phyloP scores from a whole-genome alignment of 2,113 vertebrate species.

The Hippocampus barbouri region DNA sequence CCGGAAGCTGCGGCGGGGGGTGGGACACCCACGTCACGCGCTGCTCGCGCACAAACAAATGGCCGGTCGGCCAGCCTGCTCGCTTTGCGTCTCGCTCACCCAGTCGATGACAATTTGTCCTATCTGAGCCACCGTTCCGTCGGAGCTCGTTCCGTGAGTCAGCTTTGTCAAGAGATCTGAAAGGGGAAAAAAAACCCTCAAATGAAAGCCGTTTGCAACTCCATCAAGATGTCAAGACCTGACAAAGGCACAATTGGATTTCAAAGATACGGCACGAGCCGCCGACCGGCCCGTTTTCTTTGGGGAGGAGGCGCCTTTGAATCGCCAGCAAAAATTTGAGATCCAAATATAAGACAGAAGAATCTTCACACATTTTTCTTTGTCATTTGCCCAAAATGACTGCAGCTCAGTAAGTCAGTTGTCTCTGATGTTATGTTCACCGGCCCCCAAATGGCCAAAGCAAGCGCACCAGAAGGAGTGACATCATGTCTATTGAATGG shows the following conservation, averaged over 20 bases:
- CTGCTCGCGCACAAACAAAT: background rate
- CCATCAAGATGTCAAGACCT: background rate
- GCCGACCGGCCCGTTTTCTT: too few species aligned
- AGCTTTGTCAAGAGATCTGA: conserved; percentile 81
- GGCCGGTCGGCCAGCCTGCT: background rate
- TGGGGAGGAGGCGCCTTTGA: too few species aligned
- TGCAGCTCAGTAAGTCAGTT: too few species aligned
- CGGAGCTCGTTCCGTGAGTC: conserved; percentile 81
- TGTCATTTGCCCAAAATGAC: too few species aligned
- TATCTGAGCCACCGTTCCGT: conserved; percentile 88
- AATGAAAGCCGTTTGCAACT: background rate
- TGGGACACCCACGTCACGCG: background rate
- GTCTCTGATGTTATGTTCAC: background rate
- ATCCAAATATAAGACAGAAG: too few species aligned
- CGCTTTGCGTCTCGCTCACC: conserved; percentile 70
- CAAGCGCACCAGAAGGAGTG: background rate
- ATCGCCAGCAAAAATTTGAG: too few species aligned
- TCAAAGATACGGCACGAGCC: too few species aligned
- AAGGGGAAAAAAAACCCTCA: background rate
- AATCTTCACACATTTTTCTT: too few species aligned
- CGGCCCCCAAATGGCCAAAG: background rate
- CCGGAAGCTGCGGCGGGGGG: conserved; percentile 75
- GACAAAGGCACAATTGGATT: background rate
- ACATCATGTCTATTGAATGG: background rate
- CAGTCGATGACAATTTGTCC: conserved; percentile 90